Percentiles rank a stretch among this genome's conserved stretches.
Evolutionary conservation across 2,797 vertebrate species (phyloP).

Genomic region (Caiman crocodilus): DNA sequence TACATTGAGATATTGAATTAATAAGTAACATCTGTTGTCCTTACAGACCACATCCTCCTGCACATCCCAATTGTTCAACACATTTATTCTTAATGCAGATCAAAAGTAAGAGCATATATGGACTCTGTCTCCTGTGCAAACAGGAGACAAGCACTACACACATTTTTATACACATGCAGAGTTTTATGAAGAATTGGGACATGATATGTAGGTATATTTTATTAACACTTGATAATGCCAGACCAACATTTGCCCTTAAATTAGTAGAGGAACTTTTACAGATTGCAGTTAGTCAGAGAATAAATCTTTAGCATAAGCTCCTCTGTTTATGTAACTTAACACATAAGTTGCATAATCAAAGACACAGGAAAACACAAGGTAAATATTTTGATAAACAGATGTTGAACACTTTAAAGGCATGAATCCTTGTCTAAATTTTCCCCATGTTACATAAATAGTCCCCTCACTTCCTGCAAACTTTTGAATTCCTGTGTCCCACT

Average conservation of each 20-base stretch:
- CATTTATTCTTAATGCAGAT: slow-evolving; percentile 66
- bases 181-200: slow-evolving; percentile 8
- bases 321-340: background rate
- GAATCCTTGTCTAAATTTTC: slow-evolving; percentile 62
- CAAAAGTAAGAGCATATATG: background rate
- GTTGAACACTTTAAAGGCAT: slow-evolving; percentile 53
- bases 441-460: slow-evolving; percentile 60
- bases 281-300: background rate
- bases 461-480: slow-evolving; percentile 62
- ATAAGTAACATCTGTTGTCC: slow-evolving; percentile 32
- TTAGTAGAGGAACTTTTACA: background rate
- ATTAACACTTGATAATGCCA: slow-evolving; percentile 18
- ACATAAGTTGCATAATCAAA: slow-evolving; percentile 9
- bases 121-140: slow-evolving; percentile 29
- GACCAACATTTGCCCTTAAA: slow-evolving; percentile 29
- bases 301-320: background rate
- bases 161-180: slow-evolving; percentile 14
- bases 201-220: slow-evolving; percentile 6
- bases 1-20: slow-evolving; percentile 37
- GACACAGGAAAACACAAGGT: slow-evolving; percentile 18
- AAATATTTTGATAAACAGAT: slow-evolving; percentile 62
- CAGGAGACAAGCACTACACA: background rate
- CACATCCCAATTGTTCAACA: slow-evolving; percentile 44
- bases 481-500: slow-evolving; percentile 45
- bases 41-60: slow-evolving; percentile 56